Base-by-base conservation (phyloP, 2,113 vertebrate species). In the Ciconia maguari region DNA sequence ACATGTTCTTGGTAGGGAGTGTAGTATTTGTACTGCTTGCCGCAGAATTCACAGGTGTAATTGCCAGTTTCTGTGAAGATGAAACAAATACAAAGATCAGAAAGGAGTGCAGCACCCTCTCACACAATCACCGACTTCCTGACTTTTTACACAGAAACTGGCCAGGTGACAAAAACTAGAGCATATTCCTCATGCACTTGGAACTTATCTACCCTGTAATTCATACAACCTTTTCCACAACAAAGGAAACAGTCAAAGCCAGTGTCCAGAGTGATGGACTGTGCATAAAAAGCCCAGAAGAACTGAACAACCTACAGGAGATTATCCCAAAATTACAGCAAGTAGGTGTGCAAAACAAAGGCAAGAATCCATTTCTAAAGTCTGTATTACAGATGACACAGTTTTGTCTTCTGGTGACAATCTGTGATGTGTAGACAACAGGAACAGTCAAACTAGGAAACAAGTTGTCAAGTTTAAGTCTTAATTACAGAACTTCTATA, bases 21-120 rank as follows among this genome's bases (percentile, higher is more conserved):
- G 97, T 99, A 99, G 97, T 99, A 99, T 96, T 99, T 99, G 98
- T 99, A 99, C 98, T 99, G 99, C 96, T 99, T 99, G 90, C 99
- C 99, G 42, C 99, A 99, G 97, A 99, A 99, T 94, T 99, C 99
- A 83, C 99, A 99, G 46, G 99, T 99, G 83, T 99, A 99, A 97
- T 99, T 99, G 94, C 99, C 99, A 4, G 99, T 99, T 98, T 99
- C 99, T 99, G 98, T 72, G 87, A 91, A 91, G 85, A 88, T 14
- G 93, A 97, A 79, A 97, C 51, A 96, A 32, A 46, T 1, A 72
- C 44, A 44, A 46, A 61, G 29, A 89, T 94, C 60, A 95, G 95
- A 61, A 27, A n/a, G 77, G 65, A 27, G 10, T 6, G 30, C 16
- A 51, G 80, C 11, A 62, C 29, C 14, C 7, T 15, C 52, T 62